phyloP scores from a whole-genome alignment of 2,797 vertebrate species.

The Phrynocephalus guinanensis region DNA sequence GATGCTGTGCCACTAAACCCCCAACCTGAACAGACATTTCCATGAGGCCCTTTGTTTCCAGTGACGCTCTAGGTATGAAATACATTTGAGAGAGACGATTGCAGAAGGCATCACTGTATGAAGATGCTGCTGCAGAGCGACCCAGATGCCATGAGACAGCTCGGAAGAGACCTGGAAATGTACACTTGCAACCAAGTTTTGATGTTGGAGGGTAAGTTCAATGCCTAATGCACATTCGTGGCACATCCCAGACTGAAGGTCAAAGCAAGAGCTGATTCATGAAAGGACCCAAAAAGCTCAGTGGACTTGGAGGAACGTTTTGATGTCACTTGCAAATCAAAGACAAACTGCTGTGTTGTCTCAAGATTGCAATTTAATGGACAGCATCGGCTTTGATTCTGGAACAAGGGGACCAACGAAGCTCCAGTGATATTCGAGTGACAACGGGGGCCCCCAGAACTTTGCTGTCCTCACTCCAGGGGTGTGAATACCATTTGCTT shows the following conservation, averaged over 20 bases:
- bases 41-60: rapidly evolving
- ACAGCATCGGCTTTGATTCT: not conserved
- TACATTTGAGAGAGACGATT: not conserved
- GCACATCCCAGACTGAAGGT: not conserved
- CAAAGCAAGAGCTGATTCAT: not conserved
- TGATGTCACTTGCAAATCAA: no score
- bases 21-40: not conserved
- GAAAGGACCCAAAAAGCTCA: not conserved
- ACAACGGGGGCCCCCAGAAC: not conserved
- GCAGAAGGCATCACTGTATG: not conserved
- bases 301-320: not conserved
- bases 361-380: not conserved
- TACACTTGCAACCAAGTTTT: not conserved
- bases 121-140: not conserved
- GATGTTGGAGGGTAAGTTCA: not conserved
- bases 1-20: rapidly evolving
- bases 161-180: not conserved
- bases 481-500: no score
- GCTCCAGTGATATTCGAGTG: not conserved
- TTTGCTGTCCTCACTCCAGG: not conserved
- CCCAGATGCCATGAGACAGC: not conserved
- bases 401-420: not conserved
- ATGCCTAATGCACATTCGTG: not conserved
- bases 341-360: not conserved
- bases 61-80: not conserved